These are phyloP conservation scores for Mesaphorura yosii DNA, from an alignment of 1,140 invertebrate genomes.

Conservation along the genomic window DNA sequence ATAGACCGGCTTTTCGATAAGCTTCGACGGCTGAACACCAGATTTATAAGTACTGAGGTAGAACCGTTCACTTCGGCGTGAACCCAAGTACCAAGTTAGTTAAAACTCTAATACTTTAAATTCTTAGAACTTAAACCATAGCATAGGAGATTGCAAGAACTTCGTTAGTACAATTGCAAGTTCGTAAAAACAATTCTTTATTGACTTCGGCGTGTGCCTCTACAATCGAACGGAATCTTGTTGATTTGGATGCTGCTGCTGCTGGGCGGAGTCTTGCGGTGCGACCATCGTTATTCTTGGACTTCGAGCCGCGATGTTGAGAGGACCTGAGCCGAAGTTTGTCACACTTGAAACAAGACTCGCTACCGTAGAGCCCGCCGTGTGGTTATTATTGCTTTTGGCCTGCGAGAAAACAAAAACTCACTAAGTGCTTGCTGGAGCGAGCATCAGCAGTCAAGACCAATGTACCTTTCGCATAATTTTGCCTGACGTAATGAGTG, in stretches of 20 bases:
- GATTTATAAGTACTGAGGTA: too few species aligned
- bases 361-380: constrained; percentile 28
- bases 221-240: constrained; percentile 20
- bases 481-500: constrained; percentile 93
- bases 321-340: constrained; percentile 23
- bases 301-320: constrained; percentile 12
- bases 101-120: too few species aligned
- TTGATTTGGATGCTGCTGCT: constrained; percentile 14
- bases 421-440: background rate
- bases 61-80: too few species aligned
- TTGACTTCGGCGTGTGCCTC: background rate
- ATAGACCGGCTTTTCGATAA: too few species aligned
- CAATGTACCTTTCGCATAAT: constrained; percentile 42
- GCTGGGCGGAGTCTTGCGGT: too few species aligned
- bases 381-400: constrained; percentile 30
- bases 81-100: too few species aligned
- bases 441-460: background rate
- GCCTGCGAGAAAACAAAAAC: constrained; percentile 13
- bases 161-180: background rate
- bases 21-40: too few species aligned
- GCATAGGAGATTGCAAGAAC: background rate
- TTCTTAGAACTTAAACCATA: too few species aligned
- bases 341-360: constrained; percentile 30
- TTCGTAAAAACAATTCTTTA: background rate
- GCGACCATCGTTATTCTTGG: constrained; percentile 30